Evolutionary conservation across 2,113 vertebrate genomes (phyloP), one percentile per base, ranked within the genome.

Genomic region (Strix uralensis): DNA sequence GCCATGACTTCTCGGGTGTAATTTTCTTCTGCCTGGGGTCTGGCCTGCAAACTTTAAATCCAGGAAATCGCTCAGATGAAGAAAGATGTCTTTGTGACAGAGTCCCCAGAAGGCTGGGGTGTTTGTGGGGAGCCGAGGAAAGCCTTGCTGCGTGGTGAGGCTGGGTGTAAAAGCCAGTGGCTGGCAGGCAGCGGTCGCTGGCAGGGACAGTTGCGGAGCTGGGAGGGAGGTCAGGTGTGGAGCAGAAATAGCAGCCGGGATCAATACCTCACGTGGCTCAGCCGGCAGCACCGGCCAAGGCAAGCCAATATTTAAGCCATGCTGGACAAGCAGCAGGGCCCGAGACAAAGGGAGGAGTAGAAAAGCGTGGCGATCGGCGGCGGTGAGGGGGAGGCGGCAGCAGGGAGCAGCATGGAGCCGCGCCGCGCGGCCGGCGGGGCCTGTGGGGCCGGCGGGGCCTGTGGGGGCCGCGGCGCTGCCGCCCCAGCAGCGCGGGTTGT

Each of bases 331-430:
- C 29, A 12, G 66, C 32, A 26, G 77, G 75, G 80, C 42, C 40
- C 5, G 42, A 72, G 74, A 81, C 92, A 92, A 90, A 92, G 59
- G 34, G 58, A 72, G 58, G 46, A 47, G 57, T 1, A 32, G 13
- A 58, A 20, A 22, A 38, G 63, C 3, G 3, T 2, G 72, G 11
- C 3, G 40, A 12, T 18, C 18, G 25, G 88, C 78, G 87, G 51
- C 81, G 92, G 32, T 65, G 92, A 91, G 71, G 3, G 52, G 91
- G 94, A 97, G 92, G 82, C 97, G 97, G 97, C 97, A 97, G 98
- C 77, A 98, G 98, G 85, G 98, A 98, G 98, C 98, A 98, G 98
- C 97, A 96, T 95, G 97, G 98, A 98, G 98, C 98, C 11, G 73
- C 19, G 96, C 94, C 97, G 97, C 1, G 19, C 1, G 3, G 62